Conservation (phyloP, 2,797 vertebrate species). For the Myripristis jacobus region DNA sequence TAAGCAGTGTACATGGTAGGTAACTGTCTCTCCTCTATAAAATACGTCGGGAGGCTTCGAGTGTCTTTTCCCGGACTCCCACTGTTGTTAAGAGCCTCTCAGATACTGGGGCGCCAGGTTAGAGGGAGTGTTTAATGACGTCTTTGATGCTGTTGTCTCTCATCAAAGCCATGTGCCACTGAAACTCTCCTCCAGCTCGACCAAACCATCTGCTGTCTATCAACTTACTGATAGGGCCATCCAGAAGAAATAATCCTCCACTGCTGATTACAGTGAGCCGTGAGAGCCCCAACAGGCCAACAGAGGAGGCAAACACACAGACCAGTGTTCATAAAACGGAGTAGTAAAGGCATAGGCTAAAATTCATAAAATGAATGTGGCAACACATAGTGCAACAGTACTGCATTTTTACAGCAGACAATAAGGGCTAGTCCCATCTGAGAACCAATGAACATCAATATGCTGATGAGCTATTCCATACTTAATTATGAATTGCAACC, state of each 20-base stretch:
- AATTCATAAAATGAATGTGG: too few relatives aligned
- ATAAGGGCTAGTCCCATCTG: too few relatives aligned
- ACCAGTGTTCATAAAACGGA: too few relatives aligned
- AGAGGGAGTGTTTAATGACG: conserved; percentile 73
- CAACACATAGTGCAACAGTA: too few relatives aligned
- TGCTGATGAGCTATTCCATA: too few relatives aligned
- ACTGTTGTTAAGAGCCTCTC: conserved; percentile 63
- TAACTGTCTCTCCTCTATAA: too few relatives aligned
- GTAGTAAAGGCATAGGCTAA: too few relatives aligned
- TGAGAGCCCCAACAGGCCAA: conserved; percentile 10
- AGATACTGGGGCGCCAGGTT: conserved; percentile 60
- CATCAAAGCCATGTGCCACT: conserved; percentile 54
- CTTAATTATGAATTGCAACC: too few relatives aligned
- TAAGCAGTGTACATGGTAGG: too few relatives aligned
- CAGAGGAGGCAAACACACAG: conserved; percentile 22
- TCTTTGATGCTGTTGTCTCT: conserved; percentile 69
- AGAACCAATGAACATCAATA: too few relatives aligned
- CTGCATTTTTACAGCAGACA: too few relatives aligned
- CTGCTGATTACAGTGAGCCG: conserved; percentile 49
- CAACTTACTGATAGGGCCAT: conserved; percentile 45
- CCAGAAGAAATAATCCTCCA: conserved; percentile 54
- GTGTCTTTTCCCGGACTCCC: conserved; percentile 62
- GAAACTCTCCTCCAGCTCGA: conserved; percentile 57
- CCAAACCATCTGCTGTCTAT: conserved; percentile 72
- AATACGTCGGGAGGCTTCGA: conserved; percentile 29